Percentiles rank a stretch among this genome's conserved stretches.
phyloP scores from a whole-genome alignment of 2,888 invertebrate genomes.

The Myopa tessellatipennis region DNA sequence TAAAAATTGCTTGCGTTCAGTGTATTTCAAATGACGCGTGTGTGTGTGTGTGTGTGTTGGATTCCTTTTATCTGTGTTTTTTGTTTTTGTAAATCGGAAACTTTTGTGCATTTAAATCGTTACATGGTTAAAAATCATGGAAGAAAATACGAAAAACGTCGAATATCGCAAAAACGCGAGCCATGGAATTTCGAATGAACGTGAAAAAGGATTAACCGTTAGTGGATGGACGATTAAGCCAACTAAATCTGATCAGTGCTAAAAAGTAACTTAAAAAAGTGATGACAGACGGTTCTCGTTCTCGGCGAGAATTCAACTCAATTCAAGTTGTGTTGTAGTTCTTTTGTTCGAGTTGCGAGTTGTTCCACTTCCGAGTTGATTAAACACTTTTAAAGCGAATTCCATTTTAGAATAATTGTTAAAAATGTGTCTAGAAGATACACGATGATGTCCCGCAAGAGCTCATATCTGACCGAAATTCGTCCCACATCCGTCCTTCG shows the following conservation, averaged over 20 bases:
- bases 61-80: not conserved
- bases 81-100: not conserved
- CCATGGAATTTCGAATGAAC: not conserved
- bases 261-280: no score
- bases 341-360: not conserved
- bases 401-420: no score
- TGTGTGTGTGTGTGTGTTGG: not conserved
- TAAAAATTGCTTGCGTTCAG: conserved; percentile 6
- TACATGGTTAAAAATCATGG: conserved; percentile 3
- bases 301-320: conserved; percentile 27
- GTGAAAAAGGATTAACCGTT: not conserved
- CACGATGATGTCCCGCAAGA: no score
- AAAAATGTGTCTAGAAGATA: no score
- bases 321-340: not conserved
- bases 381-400: no score
- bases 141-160: not conserved
- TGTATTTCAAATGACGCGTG: conserved; percentile 2
- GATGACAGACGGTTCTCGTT: conserved; percentile 20
- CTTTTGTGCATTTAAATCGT: conserved; percentile 11
- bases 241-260: not conserved
- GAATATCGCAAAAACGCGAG: not conserved
- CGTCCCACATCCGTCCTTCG: not conserved
- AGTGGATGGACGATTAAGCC: not conserved
- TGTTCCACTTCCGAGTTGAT: not conserved
- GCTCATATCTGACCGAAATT: no score